These are phyloP conservation scores for Leucophenga maculata DNA, from an alignment of 2,888 invertebrate genomes.

Conservation along the genomic window DNA sequence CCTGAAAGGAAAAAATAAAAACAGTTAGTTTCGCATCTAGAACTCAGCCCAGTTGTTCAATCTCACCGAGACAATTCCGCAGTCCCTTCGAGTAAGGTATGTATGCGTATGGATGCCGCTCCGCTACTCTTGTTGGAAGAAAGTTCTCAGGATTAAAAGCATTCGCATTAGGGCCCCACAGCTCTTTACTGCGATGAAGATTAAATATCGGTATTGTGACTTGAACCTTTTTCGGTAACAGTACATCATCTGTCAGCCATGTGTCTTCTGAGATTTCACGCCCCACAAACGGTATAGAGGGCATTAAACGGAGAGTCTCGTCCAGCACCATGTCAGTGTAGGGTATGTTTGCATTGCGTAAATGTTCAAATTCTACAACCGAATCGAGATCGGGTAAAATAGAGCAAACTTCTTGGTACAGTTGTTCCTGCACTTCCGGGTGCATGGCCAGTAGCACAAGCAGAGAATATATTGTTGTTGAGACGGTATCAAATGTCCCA, in stretches of 20 bases:
- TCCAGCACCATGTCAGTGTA: slow-evolving; percentile 53
- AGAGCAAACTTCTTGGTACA: slow-evolving; percentile 46
- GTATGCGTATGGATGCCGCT: slow-evolving; percentile 54
- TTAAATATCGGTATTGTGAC: slow-evolving; percentile 52
- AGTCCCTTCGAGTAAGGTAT: slow-evolving; percentile 58
- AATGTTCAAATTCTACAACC: slow-evolving; percentile 38
- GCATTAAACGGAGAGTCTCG: slow-evolving; percentile 51
- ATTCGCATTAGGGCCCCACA: slow-evolving; percentile 54
- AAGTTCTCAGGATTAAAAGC: slow-evolving; percentile 60
- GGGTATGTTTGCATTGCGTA: slow-evolving; percentile 37
- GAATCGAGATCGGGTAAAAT: slow-evolving; percentile 35
- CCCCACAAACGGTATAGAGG: slow-evolving; percentile 50
- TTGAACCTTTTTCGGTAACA: slow-evolving; percentile 45
- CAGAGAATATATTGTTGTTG: slow-evolving; percentile 46
- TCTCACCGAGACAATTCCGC: slow-evolving; percentile 53
- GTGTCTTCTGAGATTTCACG: slow-evolving; percentile 38
- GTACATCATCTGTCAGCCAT: slow-evolving; percentile 34
- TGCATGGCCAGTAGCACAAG: slow-evolving; percentile 55
- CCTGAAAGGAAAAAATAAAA: slow-evolving; percentile 37
- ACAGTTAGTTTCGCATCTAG: background rate
- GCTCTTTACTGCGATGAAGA: slow-evolving; percentile 51
- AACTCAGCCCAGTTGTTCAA: background rate
- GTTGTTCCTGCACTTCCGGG: slow-evolving; percentile 50
- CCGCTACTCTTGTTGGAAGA: slow-evolving; percentile 47
- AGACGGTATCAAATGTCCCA: slow-evolving; percentile 55